phyloP scores from a whole-genome alignment of 2,888 invertebrate genomes.

The Apomyelois bistriatella region DNA sequence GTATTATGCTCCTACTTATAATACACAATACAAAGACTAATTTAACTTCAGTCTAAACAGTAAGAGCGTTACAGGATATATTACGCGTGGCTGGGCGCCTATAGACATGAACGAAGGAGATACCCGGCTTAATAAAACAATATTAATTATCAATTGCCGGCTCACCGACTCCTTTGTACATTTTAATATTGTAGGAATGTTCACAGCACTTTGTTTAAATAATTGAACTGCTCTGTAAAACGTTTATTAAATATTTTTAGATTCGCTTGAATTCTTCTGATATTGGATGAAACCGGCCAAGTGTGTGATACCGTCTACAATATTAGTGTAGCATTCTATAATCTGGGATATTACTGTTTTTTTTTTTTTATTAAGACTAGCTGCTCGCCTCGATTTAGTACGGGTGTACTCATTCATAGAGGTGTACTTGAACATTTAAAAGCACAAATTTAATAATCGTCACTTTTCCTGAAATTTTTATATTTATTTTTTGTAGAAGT shows the following conservation, averaged over 20 bases:
- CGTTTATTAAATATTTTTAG: constrained; percentile 37
- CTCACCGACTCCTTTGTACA: constrained; percentile 26
- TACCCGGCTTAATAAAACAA: constrained; percentile 36
- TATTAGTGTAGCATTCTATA: no score
- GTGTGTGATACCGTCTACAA: no score
- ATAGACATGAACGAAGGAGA: constrained; percentile 42
- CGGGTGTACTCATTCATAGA: no score
- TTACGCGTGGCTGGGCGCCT: constrained; percentile 48
- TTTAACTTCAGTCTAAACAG: constrained; percentile 48
- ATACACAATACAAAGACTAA: constrained; percentile 20
- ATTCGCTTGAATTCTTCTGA: constrained; percentile 26
- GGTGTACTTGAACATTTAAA: no score
- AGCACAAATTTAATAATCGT: no score
- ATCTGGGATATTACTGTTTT: no score
- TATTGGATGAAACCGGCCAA: constrained; percentile 14
- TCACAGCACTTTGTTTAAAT: constrained; percentile 60
- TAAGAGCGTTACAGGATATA: constrained; percentile 55
- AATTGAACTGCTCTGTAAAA: constrained; percentile 54
- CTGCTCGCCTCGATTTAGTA: no score
- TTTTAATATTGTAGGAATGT: constrained; percentile 69
- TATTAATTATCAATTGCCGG: constrained; percentile 62
- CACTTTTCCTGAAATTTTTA: no score
- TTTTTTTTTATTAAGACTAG: no score
- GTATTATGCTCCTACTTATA: background rate
- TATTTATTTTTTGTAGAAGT: no score